A percentile compares a stretch with the other conserved stretches of the same genome.
phyloP scores from a whole-genome alignment of 2,888 invertebrate species.

The Arge pagana region DNA sequence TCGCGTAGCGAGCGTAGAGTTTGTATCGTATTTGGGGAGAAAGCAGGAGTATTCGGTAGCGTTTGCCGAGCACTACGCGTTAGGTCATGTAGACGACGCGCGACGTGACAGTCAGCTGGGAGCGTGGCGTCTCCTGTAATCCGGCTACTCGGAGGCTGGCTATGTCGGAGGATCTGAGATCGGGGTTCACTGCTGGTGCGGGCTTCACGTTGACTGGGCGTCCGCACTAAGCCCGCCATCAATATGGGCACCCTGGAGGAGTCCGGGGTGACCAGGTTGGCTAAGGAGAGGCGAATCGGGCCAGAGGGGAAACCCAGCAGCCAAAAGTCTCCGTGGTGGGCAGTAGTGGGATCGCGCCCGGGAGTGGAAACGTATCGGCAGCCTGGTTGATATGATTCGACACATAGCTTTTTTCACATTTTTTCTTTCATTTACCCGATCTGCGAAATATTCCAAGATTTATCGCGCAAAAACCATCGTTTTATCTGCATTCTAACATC shows the following conservation, averaged over 20 bases:
- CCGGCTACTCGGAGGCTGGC: slow-evolving; percentile 94
- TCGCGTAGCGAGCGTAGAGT: too few relatives aligned
- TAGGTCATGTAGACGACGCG: slow-evolving; percentile 33
- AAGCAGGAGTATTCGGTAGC: too few relatives aligned
- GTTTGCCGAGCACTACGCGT: too few relatives aligned
- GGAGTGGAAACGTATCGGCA: slow-evolving; percentile 48
- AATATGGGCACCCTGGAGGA: slow-evolving; percentile 92
- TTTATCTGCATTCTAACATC: too few relatives aligned
- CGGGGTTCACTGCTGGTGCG: slow-evolving; percentile 72
- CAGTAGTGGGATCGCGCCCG: slow-evolving; percentile 64
- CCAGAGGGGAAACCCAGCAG: slow-evolving; percentile 65
- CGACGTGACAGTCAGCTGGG: slow-evolving; percentile 66
- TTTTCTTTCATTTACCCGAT: too few relatives aligned
- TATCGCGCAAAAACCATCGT: too few relatives aligned
- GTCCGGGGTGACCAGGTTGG: slow-evolving; percentile 65
- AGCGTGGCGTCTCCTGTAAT: slow-evolving; percentile 99
- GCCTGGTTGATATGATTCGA: slow-evolving; percentile 1
- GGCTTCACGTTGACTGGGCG: slow-evolving; percentile 85
- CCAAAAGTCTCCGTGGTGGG: slow-evolving; percentile 63
- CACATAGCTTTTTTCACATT: slow-evolving; percentile 34
- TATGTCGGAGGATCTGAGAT: slow-evolving; percentile 90
- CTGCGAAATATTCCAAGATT: too few relatives aligned
- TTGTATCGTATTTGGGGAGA: too few relatives aligned
- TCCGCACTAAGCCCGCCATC: slow-evolving; percentile 97
- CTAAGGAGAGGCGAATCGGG: slow-evolving; percentile 64